These are phyloP conservation scores for Mustelus asterias DNA, from an alignment of 2,113 vertebrate genomes.

Conservation along the genomic window DNA sequence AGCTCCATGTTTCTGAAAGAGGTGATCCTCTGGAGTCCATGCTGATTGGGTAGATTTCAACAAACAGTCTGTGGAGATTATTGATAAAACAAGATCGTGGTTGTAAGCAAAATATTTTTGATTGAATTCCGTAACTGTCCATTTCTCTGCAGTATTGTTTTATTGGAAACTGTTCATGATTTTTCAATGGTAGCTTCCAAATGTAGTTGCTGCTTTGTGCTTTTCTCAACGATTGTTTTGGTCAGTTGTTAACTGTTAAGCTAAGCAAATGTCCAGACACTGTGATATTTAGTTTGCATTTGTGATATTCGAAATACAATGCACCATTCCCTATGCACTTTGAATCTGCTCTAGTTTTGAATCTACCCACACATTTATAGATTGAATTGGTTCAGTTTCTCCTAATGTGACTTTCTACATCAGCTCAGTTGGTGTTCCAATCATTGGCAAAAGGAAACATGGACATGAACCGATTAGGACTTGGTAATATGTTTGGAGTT, in stretches of 20 bases:
- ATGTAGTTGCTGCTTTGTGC: background rate
- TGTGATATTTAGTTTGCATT: background rate
- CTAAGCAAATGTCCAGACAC: background rate
- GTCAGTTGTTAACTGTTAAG: background rate
- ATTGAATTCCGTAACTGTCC: background rate
- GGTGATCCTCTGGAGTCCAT: background rate
- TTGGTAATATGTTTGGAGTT: background rate
- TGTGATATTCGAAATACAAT: background rate
- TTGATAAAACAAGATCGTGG: background rate
- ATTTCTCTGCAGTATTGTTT: background rate
- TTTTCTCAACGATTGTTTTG: background rate
- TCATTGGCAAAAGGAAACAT: background rate
- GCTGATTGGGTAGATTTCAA: background rate
- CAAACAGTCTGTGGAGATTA: background rate
- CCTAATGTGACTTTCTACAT: background rate
- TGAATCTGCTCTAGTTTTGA: background rate
- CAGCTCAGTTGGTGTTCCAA: background rate
- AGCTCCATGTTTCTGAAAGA: background rate
- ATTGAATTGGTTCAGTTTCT: background rate
- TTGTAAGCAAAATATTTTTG: background rate
- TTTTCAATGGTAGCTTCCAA: background rate
- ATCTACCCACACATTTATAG: background rate
- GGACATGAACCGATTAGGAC: too few relatives aligned
- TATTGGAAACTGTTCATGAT: background rate
- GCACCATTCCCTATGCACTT: background rate